These are phyloP conservation scores for Leucopsar rothschildi DNA, from an alignment of 2,113 vertebrate species.

Conservation along the genomic window DNA sequence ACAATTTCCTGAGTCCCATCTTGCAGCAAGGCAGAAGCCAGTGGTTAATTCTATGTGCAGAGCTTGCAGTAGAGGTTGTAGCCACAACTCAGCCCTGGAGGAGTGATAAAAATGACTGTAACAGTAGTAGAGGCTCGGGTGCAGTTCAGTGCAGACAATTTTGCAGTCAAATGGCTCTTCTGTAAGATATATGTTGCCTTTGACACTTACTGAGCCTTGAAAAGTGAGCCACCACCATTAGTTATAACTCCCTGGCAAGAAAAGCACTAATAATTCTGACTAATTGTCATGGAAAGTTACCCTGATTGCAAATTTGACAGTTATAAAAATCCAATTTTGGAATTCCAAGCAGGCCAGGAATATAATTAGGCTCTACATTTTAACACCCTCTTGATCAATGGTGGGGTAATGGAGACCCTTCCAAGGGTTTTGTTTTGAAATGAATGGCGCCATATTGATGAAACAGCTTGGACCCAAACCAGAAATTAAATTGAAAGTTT, in stretches of 20 bases:
- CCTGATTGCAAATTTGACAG: constrained; percentile 55
- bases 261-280: constrained; percentile 22
- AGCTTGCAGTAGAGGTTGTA: not conserved
- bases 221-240: not conserved
- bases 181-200: not conserved
- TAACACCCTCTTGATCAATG: constrained; percentile 59
- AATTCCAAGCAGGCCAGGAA: constrained; percentile 40
- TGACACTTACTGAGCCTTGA: not conserved
- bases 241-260: constrained; percentile 12
- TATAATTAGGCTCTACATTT: constrained; percentile 44
- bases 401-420: constrained; percentile 25
- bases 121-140: constrained; percentile 31
- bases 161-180: not conserved
- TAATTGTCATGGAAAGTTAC: constrained; percentile 42
- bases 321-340: constrained; percentile 45
- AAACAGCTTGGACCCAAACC: constrained; percentile 41
- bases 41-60: not conserved
- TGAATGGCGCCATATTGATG: constrained; percentile 58
- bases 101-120: not conserved
- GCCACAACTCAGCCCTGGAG: not conserved
- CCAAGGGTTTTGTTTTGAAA: constrained; percentile 57
- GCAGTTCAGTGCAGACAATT: not conserved
- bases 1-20: not conserved
- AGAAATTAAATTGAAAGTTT: constrained; percentile 65
- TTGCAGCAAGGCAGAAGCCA: not conserved